Base-by-base conservation (phyloP, 2,113 vertebrate species). In the Pachypanchax playfairii region DNA sequence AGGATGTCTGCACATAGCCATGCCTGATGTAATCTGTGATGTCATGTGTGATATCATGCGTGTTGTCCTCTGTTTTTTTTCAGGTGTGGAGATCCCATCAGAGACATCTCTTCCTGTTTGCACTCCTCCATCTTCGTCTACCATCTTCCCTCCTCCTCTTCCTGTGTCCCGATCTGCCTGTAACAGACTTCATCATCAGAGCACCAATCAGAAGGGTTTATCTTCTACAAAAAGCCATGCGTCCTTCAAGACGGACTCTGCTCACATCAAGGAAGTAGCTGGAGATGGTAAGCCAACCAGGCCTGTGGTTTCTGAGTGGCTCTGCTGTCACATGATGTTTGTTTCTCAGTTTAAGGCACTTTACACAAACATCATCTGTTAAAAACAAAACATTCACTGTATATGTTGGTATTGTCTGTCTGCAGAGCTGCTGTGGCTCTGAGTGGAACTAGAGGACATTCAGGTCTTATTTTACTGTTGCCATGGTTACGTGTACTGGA, bases 231-330 rank as follows among this genome's bases (percentile, higher is more conserved):
- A 65, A 73, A 90, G 86, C 80, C 79, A 79, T 69, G 21, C 87
- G 64, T 81, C 79, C 47, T 46, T 82, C 1, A 91, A 85, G 53
- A 73, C 77, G 1, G 85, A 89, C 1, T 76, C 88, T 1, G 71
- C 82, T 4, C 90, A 92, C 65, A 90, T 92, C 31, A 86, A 91
- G 54, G 81, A 91, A 28, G 90, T 77, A 0, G 88, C 91, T 3
- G 89, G 87, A 62, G 89, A 92, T 2, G 93, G 93, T 93, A 80
- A 92, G 88, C 20, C 49, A 69, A 49, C 69, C 41, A 79, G 17
- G 2, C 17, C 17, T 4, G 11, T 31, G 29, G 29, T 31, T 31
- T 31, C n/a, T n/a, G n/a, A n/a, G n/a, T n/a, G n/a, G n/a, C n/a
- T n/a, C n/a, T n/a, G n/a, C n/a, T n/a, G n/a, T n/a, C n/a, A n/a